Evolutionary conservation across 2,113 vertebrate genomes (phyloP).

Genomic region (Scalopus aquaticus): DNA sequence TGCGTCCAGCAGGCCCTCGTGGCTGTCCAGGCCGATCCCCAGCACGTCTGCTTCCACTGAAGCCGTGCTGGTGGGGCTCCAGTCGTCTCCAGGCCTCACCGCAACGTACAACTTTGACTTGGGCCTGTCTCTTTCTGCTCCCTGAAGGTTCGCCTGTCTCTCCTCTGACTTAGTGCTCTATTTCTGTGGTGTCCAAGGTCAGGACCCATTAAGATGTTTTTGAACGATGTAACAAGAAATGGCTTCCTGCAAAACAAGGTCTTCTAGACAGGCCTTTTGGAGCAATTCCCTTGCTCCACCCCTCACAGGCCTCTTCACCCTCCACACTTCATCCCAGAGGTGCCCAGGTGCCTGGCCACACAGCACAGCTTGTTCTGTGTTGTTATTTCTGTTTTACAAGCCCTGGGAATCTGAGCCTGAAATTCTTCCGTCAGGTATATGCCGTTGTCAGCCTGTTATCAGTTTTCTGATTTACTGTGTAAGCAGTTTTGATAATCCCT

Average conservation of each 20-base stretch:
- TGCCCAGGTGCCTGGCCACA: not conserved
- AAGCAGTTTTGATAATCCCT: conserved; percentile 78
- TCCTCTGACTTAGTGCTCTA: not conserved
- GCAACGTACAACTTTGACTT: not conserved
- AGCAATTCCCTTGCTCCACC: not conserved
- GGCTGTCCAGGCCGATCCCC: not conserved
- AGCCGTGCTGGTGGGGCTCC: not conserved
- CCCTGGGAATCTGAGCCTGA: conserved; percentile 48
- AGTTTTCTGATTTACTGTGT: conserved; percentile 74
- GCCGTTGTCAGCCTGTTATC: conserved; percentile 71
- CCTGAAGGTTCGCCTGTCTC: not conserved
- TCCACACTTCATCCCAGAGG: not conserved
- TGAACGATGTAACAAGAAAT: not conserved
- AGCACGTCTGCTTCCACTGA: not conserved
- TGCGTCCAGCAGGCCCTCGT: not conserved
- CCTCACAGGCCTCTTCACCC: not conserved
- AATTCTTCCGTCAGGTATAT: conserved; percentile 37
- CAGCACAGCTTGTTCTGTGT: not conserved
- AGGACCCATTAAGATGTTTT: not conserved
- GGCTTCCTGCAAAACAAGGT: not conserved
- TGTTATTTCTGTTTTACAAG: conserved; percentile 62
- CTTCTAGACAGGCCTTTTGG: not conserved
- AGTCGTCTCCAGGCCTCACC: not conserved
- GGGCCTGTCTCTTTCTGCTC: not conserved
- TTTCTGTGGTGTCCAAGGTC: conserved; percentile 14